These are phyloP conservation scores for Lithobates sylvaticus DNA, from an alignment of 2,797 vertebrate genomes.

Conservation along the genomic window DNA sequence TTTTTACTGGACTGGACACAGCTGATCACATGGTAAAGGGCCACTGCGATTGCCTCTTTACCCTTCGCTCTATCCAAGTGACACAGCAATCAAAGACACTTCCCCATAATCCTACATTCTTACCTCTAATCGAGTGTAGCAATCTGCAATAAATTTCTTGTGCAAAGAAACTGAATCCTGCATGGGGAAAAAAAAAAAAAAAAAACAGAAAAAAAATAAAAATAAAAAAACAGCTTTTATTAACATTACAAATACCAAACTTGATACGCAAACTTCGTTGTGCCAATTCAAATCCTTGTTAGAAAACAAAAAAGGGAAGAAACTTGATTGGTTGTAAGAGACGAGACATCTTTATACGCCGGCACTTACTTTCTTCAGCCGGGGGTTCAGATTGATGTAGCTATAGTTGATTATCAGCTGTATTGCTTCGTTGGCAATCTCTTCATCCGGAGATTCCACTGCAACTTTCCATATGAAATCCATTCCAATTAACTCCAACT, in stretches of 20 bases:
- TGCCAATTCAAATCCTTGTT: background rate
- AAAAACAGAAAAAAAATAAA: background rate
- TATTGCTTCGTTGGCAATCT: slow-evolving; percentile 98
- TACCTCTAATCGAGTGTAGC: slow-evolving; percentile 97
- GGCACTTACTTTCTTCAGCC: slow-evolving; percentile 92
- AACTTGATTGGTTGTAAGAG: background rate
- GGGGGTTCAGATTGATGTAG: slow-evolving; percentile 97
- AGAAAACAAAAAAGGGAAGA: background rate
- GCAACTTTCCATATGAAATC: slow-evolving; percentile 99
- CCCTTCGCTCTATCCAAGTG: no score
- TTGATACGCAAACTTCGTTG: background rate
- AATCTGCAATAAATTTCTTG: slow-evolving; percentile 99
- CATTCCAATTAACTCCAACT: slow-evolving; percentile 96
- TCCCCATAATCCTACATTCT: slow-evolving; percentile 12
- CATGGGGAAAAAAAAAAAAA: slow-evolving; percentile 27
- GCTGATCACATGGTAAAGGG: no score
- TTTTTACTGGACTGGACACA: no score
- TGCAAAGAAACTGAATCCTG: slow-evolving; percentile 98
- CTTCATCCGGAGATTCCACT: slow-evolving; percentile 98
- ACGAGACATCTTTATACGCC: background rate
- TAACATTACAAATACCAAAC: background rate
- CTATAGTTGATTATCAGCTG: slow-evolving; percentile 98
- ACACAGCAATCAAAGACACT: no score
- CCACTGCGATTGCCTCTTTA: no score
- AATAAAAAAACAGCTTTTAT: background rate